These are phyloP conservation scores for Arenaria interpres DNA, from an alignment of 2,113 vertebrate genomes.

Conservation along the genomic window DNA sequence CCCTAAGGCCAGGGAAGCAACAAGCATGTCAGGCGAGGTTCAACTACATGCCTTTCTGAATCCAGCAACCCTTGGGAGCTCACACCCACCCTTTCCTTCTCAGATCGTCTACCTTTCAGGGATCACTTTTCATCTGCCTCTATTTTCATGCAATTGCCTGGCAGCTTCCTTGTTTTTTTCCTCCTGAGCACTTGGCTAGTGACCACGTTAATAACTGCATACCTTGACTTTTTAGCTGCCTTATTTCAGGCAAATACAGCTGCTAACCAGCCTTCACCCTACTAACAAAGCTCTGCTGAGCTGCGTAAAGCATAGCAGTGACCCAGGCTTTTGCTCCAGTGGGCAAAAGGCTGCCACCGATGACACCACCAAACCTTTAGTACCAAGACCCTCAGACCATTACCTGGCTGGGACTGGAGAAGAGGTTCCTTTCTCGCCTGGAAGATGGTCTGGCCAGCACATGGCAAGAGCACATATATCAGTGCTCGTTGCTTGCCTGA, in stretches of 20 bases:
- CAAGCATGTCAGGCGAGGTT: not conserved
- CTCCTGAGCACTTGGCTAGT: not conserved
- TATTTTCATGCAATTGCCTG: not conserved
- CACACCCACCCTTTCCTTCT: not conserved
- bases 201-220: not conserved
- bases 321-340: not conserved
- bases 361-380: not conserved
- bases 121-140: not conserved
- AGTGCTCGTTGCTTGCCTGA: not conserved
- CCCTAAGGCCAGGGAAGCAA: slow-evolving; percentile 19
- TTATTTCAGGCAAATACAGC: not conserved
- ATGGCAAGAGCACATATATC: fast-evolving
- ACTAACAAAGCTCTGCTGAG: not conserved
- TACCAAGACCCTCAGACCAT: not conserved
- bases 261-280: not conserved
- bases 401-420: not conserved
- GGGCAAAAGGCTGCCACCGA: not conserved
- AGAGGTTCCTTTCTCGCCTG: not conserved
- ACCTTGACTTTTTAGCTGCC: not conserved
- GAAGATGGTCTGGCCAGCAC: not conserved
- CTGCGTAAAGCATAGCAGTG: not conserved
- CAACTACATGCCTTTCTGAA: not conserved
- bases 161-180: not conserved
- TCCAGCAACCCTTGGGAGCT: not conserved
- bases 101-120: not conserved